These are phyloP conservation scores for Aurelia aurita complex sp. Pacific DNA, from an alignment of 30 jellyfish, hydroid and myxozoan genomes.

Conservation along the genomic window DNA sequence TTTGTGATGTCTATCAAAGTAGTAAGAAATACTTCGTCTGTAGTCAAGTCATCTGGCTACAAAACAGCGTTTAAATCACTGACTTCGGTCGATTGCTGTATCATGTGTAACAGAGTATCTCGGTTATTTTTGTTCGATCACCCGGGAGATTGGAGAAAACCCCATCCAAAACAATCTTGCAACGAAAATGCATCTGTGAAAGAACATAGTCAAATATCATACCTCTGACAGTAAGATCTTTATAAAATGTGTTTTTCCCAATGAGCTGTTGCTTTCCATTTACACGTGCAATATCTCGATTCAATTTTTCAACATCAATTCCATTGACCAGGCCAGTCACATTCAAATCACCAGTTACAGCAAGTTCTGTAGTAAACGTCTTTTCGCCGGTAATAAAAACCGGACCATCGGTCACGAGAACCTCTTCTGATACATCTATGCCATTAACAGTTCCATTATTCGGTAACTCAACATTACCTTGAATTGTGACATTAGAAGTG, in stretches of 20 bases:
- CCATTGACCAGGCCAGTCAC: constrained; percentile 75
- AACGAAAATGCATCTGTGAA: neutral
- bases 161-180: neutral
- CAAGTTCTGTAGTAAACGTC: constrained; percentile 50
- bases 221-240: constrained; percentile 50
- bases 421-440: constrained; percentile 68
- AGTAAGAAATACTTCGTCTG: too few species aligned
- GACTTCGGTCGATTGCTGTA: too few species aligned
- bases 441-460: constrained; percentile 71
- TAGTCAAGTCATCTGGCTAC: too few species aligned
- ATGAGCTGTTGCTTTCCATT: constrained; percentile 31
- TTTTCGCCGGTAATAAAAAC: constrained; percentile 61
- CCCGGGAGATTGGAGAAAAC: neutral
- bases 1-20: too few species aligned
- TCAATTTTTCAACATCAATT: constrained; percentile 39
- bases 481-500: constrained; percentile 23
- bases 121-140: too few species aligned
- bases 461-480: constrained; percentile 32
- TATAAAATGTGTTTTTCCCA: constrained; percentile 41
- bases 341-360: constrained; percentile 46
- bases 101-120: too few species aligned
- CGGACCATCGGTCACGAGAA: constrained; percentile 39
- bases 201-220: too few species aligned
- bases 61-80: too few species aligned
- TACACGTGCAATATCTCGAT: constrained; percentile 15